Conservation (phyloP, 2,888 invertebrate species). For the Craniophora ligustri region DNA sequence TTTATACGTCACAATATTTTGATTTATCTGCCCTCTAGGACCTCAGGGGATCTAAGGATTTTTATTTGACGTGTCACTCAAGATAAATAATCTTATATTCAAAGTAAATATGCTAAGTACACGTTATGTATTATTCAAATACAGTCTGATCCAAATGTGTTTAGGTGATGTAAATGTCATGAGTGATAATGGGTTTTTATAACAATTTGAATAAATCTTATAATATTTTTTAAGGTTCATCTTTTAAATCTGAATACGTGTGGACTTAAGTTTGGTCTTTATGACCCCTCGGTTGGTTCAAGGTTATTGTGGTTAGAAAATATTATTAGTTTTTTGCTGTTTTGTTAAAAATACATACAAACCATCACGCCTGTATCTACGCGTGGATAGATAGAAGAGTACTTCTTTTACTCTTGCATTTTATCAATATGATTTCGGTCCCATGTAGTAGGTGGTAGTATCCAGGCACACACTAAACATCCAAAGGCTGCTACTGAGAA, state of each 20-base stretch:
- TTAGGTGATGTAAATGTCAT: constrained; percentile 16
- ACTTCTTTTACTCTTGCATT: no score
- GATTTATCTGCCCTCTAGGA: constrained; percentile 17
- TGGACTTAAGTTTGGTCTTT: background rate
- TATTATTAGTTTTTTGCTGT: no score
- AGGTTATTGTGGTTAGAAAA: no score
- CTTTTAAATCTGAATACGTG: background rate
- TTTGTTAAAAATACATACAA: no score
- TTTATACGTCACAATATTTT: constrained; percentile 10
- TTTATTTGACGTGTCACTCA: constrained; percentile 30
- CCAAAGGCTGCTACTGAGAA: no score
- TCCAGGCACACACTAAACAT: no score
- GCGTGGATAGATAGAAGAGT: no score
- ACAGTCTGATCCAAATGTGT: constrained; percentile 32
- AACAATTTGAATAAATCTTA: background rate
- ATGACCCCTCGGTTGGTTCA: no score
- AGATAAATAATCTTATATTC: constrained; percentile 41
- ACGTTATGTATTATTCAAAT: constrained; percentile 45
- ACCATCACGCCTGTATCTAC: no score
- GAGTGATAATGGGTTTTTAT: constrained; percentile 5
- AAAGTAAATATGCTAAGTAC: constrained; percentile 24
- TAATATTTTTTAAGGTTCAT: background rate
- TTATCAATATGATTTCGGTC: no score
- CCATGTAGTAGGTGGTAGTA: no score
- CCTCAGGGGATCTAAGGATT: constrained; percentile 17